phyloP scores from a whole-genome alignment of 2,113 vertebrate genomes.

The human (Homo sapiens) region GRCh38 chr5:27433001-27433500 shows the following conservation, averaged over 20 bases:
- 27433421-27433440: not conserved
- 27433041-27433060: not conserved
- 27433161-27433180: not conserved
- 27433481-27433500: not conserved
- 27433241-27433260: not conserved
- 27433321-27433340: not conserved
- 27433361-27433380: not conserved
- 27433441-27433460: not conserved
- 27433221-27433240: too few relatives aligned
- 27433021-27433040: not conserved
- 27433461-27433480: not conserved
- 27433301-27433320: not conserved
- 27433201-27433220: not conserved
- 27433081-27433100: not conserved
- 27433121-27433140: not conserved
- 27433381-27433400: not conserved
- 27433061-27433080: accelerated
- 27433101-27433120: not conserved
- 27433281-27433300: not conserved
- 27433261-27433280: not conserved
- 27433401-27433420: not conserved
- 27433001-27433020: not conserved
- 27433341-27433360: not conserved
- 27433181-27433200: not conserved
- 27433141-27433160: not conserved